phyloP scores from a whole-genome alignment of 2,797 vertebrate species.

The Epinephelus malabaricus region DNA sequence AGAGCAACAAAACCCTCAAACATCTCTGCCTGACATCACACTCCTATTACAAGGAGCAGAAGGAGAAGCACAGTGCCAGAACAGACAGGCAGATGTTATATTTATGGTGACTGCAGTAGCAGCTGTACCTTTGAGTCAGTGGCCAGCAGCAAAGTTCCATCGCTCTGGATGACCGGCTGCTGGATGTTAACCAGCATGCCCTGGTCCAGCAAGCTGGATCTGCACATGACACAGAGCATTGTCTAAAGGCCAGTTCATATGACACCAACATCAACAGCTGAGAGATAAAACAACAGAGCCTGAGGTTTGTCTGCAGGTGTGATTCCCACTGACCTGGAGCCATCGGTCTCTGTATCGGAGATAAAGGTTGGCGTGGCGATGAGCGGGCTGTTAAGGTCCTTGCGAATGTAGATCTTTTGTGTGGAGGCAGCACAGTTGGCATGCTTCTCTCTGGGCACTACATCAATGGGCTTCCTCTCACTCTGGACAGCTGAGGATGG shows the following conservation, averaged over 20 bases:
- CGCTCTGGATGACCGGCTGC: slow-evolving; percentile 95
- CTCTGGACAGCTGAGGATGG: slow-evolving; percentile 93
- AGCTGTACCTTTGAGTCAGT: slow-evolving; percentile 91
- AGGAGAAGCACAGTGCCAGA: slow-evolving; percentile 8
- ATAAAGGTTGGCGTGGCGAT: slow-evolving; percentile 98
- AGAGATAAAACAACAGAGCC: background rate
- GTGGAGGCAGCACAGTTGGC: slow-evolving; percentile 98
- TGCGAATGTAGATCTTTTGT: slow-evolving; percentile 98
- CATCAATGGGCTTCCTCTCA: slow-evolving; percentile 96
- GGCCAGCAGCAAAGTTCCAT: slow-evolving; percentile 94
- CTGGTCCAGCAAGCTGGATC: slow-evolving; percentile 93
- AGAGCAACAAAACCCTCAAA: background rate
- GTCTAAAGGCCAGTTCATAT: slow-evolving; percentile 16
- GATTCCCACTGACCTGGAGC: slow-evolving; percentile 87
- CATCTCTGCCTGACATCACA: background rate
- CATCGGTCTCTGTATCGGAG: slow-evolving; percentile 95
- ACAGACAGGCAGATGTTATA: slow-evolving; percentile 1
- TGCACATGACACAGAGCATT: slow-evolving; percentile 58
- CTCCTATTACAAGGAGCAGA: background rate
- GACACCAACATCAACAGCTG: background rate
- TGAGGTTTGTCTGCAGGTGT: slow-evolving; percentile 7
- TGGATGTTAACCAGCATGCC: slow-evolving; percentile 99
- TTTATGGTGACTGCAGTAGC: background rate
- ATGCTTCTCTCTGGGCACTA: slow-evolving; percentile 95
- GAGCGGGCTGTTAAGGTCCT: slow-evolving; percentile 95